These are phyloP conservation scores for Chiloscyllium punctatum DNA, from an alignment of 2,797 vertebrate species.

Conservation along the genomic window DNA sequence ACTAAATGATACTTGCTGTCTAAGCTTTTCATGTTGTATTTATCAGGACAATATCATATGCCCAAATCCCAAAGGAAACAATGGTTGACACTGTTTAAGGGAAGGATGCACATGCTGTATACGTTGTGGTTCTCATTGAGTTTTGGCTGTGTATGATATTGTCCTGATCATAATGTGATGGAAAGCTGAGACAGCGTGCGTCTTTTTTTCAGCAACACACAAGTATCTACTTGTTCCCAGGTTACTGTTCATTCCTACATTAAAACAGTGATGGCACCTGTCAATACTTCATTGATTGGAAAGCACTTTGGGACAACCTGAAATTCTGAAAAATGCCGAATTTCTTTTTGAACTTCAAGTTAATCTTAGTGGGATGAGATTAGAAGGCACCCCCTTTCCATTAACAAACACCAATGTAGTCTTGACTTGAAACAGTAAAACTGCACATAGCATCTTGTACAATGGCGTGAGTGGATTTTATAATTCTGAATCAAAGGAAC, in stretches of 20 bases:
- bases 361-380: not conserved
- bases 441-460: not conserved
- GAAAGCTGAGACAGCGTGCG: no score
- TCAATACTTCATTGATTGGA: not conserved
- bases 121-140: no score
- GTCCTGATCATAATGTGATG: no score
- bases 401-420: not conserved
- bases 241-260: not conserved
- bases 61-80: no score
- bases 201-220: no score
- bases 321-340: not conserved
- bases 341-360: not conserved
- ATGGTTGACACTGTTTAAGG: no score
- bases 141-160: no score
- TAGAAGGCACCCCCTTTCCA: not conserved
- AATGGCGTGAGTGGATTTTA: not conserved
- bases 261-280: not conserved
- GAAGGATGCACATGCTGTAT: no score
- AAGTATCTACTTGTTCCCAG: not conserved
- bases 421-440: not conserved
- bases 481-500: not conserved
- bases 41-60: no score
- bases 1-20: no score
- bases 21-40: no score
- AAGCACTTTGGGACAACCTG: not conserved